Evolutionary conservation across 2,797 vertebrate species (phyloP).

Genomic region (Platyrinchus mystaceus): DNA sequence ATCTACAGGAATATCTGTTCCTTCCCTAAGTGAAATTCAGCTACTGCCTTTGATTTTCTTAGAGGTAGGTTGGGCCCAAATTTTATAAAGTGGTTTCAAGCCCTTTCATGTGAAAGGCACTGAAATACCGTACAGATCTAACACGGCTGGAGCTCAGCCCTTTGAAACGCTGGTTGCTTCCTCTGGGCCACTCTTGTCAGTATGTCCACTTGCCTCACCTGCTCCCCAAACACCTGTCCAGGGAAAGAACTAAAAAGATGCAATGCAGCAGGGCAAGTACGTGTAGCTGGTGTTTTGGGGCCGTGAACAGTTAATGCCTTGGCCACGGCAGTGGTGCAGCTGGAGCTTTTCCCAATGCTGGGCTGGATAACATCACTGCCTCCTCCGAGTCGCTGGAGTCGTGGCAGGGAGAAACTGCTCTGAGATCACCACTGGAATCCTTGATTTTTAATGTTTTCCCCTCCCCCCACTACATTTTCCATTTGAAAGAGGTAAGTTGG

Average conservation of each 20-base stretch:
- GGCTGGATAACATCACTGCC: slow-evolving; percentile 51
- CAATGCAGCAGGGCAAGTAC: background rate
- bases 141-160: background rate
- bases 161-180: background rate
- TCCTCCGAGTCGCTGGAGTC: background rate
- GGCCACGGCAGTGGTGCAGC: background rate
- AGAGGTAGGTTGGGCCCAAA: background rate
- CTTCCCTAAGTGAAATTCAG: background rate
- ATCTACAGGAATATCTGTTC: background rate
- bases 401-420: slow-evolving; percentile 14
- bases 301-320: background rate
- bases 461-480: background rate
- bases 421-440: slow-evolving; percentile 49
- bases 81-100: background rate
- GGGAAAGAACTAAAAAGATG: background rate
- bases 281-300: background rate
- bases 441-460: background rate
- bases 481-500: background rate
- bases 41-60: background rate
- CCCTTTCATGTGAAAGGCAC: background rate
- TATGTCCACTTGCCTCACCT: background rate
- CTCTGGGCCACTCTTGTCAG: background rate
- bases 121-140: background rate
- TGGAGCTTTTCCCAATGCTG: slow-evolving; percentile 44
- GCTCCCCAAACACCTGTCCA: background rate